Percentiles rank a stretch among this genome's conserved stretches.
phyloP scores from a whole-genome alignment of 92 coral and sea anemone genomes.

The Heteractis magnifica region DNA sequence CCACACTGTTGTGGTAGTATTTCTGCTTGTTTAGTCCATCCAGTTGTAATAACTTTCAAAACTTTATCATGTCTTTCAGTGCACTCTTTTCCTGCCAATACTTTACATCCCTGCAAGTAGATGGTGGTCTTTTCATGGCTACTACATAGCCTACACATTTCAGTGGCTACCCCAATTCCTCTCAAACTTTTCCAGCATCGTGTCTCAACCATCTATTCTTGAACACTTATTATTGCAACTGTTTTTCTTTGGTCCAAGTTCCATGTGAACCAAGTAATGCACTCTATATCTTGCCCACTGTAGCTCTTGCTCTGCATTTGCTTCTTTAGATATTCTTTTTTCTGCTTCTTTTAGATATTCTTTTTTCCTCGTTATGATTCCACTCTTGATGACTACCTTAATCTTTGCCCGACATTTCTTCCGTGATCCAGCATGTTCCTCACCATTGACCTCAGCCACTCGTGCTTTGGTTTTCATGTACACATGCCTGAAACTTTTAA shows the following conservation, averaged over 20 bases:
- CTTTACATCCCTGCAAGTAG: constrained; percentile 31
- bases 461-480: background rate
- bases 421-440: background rate
- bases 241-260: constrained; percentile 5
- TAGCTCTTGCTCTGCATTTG: background rate
- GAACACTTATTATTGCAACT: background rate
- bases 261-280: background rate
- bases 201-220: constrained; percentile 15
- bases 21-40: background rate
- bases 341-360: no score
- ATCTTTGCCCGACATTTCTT: background rate
- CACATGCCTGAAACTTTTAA: no score
- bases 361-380: no score
- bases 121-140: background rate
- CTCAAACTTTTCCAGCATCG: constrained; percentile 3
- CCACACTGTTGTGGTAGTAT: background rate
- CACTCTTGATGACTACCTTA: background rate
- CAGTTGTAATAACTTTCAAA: background rate
- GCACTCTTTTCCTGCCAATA: constrained; percentile 36
- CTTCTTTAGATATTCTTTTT: background rate
- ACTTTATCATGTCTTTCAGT: background rate
- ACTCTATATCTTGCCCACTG: background rate
- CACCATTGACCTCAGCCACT: background rate
- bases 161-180: background rate
- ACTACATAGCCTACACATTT: background rate